These are phyloP conservation scores for Megaceryle maxima DNA, from an alignment of 2,113 vertebrate genomes.

Conservation along the genomic window DNA sequence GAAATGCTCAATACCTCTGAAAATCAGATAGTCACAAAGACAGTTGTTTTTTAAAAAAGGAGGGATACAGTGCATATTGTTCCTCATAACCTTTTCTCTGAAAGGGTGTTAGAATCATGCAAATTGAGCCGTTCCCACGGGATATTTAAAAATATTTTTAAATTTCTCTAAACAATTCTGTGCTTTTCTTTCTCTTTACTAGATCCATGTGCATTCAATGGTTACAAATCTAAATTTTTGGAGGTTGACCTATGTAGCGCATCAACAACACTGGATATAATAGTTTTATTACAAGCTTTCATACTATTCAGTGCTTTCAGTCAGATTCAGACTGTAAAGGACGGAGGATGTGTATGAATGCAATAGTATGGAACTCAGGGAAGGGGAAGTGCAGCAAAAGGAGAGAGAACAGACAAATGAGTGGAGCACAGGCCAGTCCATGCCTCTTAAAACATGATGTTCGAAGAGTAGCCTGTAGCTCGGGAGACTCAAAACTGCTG, in stretches of 20 bases:
- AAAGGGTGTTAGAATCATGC: background rate
- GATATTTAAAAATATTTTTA: background rate
- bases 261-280: background rate
- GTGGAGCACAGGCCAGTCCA: background rate
- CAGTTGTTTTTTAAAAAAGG: background rate
- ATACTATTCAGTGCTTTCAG: background rate
- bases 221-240: background rate
- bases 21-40: background rate
- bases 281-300: background rate
- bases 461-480: background rate
- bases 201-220: background rate
- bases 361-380: background rate
- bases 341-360: background rate
- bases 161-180: background rate
- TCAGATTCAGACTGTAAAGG: background rate
- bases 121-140: background rate
- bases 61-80: background rate
- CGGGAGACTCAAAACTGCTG: background rate
- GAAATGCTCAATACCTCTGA: background rate
- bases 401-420: background rate
- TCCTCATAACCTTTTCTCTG: background rate
- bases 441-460: background rate
- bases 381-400: background rate
- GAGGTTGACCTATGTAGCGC: background rate
- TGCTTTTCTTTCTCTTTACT: background rate